Evolutionary conservation across 2,113 vertebrate genomes (phyloP).

Genomic region (Chloroceryle aenea): DNA sequence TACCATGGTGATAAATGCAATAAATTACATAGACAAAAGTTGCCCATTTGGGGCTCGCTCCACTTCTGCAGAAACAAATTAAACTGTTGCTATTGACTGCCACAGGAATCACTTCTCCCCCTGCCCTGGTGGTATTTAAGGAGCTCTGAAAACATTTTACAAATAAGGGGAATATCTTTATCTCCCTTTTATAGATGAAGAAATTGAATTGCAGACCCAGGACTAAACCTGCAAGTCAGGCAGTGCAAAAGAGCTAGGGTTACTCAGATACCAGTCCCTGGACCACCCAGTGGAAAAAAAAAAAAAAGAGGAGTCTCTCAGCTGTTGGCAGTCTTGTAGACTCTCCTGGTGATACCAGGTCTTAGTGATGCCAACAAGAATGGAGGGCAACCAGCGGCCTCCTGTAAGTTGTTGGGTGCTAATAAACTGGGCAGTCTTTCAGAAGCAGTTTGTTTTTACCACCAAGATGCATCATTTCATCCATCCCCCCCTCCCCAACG

Average conservation of each 20-base stretch:
- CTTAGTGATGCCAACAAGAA: constrained; percentile 7
- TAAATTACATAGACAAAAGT: constrained; percentile 49
- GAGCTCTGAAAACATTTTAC: not conserved
- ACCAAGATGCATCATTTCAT: constrained; percentile 63
- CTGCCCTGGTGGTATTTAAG: not conserved
- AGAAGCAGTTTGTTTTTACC: constrained; percentile 51
- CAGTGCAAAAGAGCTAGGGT: not conserved
- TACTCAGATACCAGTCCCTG: not conserved
- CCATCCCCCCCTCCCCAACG: not conserved
- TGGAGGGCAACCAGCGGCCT: constrained; percentile 24
- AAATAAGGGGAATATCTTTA: not conserved
- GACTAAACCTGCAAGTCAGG: not conserved
- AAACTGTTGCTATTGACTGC: constrained; percentile 13
- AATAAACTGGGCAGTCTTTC: constrained; percentile 51
- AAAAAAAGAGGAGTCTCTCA: not conserved
- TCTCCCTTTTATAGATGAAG: not conserved
- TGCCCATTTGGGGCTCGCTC: not conserved
- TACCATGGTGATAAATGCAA: constrained; percentile 51
- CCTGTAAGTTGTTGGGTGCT: not conserved
- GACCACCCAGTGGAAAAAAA: constrained; percentile 35
- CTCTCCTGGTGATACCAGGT: not conserved
- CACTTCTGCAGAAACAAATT: not conserved
- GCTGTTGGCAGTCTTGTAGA: not conserved
- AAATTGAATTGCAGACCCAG: not conserved
- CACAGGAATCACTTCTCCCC: not conserved